Evolutionary conservation across 2,113 vertebrate species (phyloP).

Genomic region (Proterorhinus semilunaris): DNA sequence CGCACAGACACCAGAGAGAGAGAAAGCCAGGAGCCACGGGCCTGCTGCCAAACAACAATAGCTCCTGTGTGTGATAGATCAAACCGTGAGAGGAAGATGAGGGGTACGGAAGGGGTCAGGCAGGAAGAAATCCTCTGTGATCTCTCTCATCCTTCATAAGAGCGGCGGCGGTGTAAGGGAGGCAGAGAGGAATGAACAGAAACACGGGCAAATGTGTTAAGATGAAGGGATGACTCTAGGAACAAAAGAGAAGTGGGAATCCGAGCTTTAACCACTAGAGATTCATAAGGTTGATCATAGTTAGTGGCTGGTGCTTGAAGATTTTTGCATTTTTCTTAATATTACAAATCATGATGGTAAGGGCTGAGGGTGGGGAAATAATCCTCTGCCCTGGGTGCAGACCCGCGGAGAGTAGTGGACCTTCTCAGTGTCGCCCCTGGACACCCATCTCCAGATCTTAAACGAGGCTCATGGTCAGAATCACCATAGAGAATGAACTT

Average conservation of each 20-base stretch:
- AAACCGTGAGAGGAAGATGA: constrained; percentile 59
- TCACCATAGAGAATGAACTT: no score
- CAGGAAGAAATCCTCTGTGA: constrained; percentile 67
- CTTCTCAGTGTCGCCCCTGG: no score
- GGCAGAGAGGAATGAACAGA: constrained; percentile 10
- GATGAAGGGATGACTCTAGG: constrained; percentile 12
- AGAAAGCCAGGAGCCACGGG: constrained; percentile 33
- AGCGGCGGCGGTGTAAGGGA: constrained; percentile 39
- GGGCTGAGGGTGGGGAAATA: no score
- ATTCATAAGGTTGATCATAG: neutral
- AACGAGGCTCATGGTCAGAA: no score
- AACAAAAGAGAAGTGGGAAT: constrained; percentile 19
- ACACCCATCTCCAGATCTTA: no score
- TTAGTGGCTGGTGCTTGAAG: neutral
- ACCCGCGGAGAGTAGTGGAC: no score
- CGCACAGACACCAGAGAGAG: neutral
- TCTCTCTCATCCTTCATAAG: constrained; percentile 64
- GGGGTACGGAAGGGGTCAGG: constrained; percentile 62
- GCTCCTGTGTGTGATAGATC: constrained; percentile 59
- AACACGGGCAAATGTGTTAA: constrained; percentile 11
- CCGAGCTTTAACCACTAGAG: constrained; percentile 9
- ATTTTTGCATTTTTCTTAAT: no score
- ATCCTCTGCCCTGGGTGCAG: no score
- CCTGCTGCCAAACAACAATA: constrained; percentile 61
- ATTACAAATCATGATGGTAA: no score